phyloP scores from a whole-genome alignment of 2,797 vertebrate species.

The Pangasius djambal region DNA sequence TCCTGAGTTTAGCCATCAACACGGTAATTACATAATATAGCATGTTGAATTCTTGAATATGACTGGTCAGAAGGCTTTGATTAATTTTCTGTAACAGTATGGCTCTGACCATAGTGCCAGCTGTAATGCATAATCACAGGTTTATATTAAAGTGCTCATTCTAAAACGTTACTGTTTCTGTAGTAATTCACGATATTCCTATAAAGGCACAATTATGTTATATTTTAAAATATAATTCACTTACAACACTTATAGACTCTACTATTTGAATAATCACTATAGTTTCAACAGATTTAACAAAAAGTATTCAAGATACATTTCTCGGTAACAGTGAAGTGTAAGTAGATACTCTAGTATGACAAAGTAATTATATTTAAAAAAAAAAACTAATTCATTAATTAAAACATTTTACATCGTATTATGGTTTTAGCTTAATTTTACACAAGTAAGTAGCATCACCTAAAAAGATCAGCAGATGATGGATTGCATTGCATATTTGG shows the following conservation, averaged over 20 bases:
- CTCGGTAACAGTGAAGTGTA: neutral
- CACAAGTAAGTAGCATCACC: constrained; percentile 1
- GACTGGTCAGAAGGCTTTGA: neutral
- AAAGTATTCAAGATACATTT: neutral
- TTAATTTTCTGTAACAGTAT: neutral
- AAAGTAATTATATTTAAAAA: neutral
- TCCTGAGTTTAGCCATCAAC: neutral
- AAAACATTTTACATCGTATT: neutral
- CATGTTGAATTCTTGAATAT: neutral
- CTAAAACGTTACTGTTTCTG: neutral
- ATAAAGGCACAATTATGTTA: neutral
- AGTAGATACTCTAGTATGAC: neutral
- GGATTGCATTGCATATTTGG: constrained; percentile 25
- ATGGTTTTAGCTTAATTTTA: neutral
- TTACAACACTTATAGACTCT: neutral
- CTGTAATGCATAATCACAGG: too few relatives aligned
- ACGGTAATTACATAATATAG: neutral
- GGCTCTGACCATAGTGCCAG: neutral
- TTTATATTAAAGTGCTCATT: constrained; percentile 2
- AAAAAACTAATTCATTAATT: neutral
- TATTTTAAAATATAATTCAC: neutral
- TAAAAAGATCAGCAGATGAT: constrained; percentile 31
- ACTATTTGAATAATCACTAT: neutral
- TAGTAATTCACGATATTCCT: neutral
- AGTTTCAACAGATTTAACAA: neutral